Base-by-base conservation (phyloP, 2,888 invertebrate genomes). In the Sinohyriopsis cumingii region DNA sequence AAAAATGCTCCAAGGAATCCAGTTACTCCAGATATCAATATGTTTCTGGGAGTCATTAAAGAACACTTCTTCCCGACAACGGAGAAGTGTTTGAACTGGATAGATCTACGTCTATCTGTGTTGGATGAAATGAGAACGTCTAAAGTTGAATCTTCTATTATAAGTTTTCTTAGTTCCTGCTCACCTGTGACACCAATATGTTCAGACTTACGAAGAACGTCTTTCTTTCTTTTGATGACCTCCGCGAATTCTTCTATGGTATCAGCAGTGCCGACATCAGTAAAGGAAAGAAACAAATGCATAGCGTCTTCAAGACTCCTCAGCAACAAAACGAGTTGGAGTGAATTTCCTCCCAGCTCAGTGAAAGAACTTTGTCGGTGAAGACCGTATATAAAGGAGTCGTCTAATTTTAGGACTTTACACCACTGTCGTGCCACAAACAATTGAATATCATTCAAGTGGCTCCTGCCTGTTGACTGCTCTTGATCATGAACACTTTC, bases 281-380 rank as follows among this genome's bases (percentile, higher is more conserved):
- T 81, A 56, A 83, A 82, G 3, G 83, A 83, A 4, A 83, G 55
- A 28, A 69, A 54, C 0, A 79, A 45, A 15, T 72, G 62, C 20
- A 82, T 65, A n/a, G 73, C 66, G 22, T 82, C 79, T 65, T 83
- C 79, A 45, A 83, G 69, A 15, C 67, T 65, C 53, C 82, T 69
- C 62, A 82, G 76, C 15, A 83, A 66, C 54, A 82, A 69, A 7
- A 82, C 81, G 9, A 83, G 68, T 60, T 83, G 83, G 3, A 83
- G 69, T 19, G 86, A 86, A 63, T 82, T 85, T 2, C 86, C 86
- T 25, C 86, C 86, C 12, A 82, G 66, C 63, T 85, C 84, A 68
- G 73, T 77, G 64, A 86, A 85, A 1, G 86, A 83, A 62, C 75
- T 78, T 59, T 80, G 73, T 60, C 80, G 63, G 57, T 80, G 79